Percentiles rank a stretch among this genome's conserved stretches.
phyloP scores from a whole-genome alignment of 1,140 invertebrate species.

The Mactra quadrangularis region DNA sequence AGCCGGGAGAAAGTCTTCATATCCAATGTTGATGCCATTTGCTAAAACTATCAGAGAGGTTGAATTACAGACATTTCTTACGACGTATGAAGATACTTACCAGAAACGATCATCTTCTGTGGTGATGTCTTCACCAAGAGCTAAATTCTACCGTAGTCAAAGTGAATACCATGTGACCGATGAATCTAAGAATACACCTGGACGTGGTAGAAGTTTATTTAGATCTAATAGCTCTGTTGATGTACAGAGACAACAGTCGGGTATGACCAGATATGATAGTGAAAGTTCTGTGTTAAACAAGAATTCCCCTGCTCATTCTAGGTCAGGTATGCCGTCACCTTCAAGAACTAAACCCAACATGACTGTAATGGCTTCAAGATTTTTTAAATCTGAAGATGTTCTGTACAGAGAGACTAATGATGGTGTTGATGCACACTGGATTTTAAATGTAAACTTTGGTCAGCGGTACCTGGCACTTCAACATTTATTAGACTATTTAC shows the following conservation, averaged over 20 bases:
- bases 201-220: conserved; percentile 62
- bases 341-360: conserved; percentile 68
- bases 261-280: conserved; percentile 62
- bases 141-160: conserved; percentile 43
- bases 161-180: conserved; percentile 41
- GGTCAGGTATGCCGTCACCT: conserved; percentile 29
- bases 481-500: conserved; percentile 79
- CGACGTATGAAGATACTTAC: conserved; percentile 50
- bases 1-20: conserved; percentile 31
- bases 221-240: conserved; percentile 67
- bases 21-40: conserved; percentile 76
- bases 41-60: conserved; percentile 70
- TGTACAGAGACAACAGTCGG: conserved; percentile 8
- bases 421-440: conserved; percentile 66
- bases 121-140: conserved; percentile 64
- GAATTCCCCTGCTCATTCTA: conserved; percentile 21
- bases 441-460: conserved; percentile 77
- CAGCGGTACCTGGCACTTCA: conserved; percentile 74
- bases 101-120: conserved; percentile 62
- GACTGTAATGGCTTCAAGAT: conserved; percentile 71
- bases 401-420: conserved; percentile 63
- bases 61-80: conserved; percentile 69
- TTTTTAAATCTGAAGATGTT: conserved; percentile 72
- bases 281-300: conserved; percentile 58
- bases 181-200: conserved; percentile 9